A percentile compares a stretch with the other conserved stretches of the same genome.
These are phyloP conservation scores for Dallia pectoralis DNA, from an alignment of 2,797 vertebrate species.

Conservation along the genomic window DNA sequence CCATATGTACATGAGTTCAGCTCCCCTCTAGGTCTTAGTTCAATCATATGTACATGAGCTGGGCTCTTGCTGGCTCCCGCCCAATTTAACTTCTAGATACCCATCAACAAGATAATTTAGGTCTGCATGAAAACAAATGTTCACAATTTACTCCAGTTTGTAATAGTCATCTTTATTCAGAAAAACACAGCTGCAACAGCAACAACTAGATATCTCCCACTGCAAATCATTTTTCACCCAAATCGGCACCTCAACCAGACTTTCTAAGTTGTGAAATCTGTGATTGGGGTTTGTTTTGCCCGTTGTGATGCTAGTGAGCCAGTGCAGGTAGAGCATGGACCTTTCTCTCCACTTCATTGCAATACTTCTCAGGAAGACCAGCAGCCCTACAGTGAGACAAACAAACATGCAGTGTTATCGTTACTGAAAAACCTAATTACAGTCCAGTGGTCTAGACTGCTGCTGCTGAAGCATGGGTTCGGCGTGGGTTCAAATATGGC, in stretches of 20 bases:
- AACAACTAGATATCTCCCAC: background rate
- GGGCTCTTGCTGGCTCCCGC: no score
- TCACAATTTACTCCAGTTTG: background rate
- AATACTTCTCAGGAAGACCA: constrained; percentile 84
- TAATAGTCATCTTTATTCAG: constrained; percentile 26
- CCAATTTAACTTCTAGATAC: no score
- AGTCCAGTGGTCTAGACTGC: no score
- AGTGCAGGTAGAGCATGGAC: constrained; percentile 33
- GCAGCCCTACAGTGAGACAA: constrained; percentile 67
- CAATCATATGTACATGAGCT: no score
- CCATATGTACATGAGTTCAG: no score
- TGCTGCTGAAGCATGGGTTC: no score
- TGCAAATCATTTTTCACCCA: background rate
- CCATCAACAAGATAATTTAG: background rate
- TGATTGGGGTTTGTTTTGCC: background rate
- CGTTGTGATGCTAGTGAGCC: background rate
- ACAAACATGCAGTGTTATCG: background rate
- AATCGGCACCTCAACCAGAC: no score
- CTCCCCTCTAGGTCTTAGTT: no score
- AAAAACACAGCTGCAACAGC: background rate
- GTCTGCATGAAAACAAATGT: background rate
- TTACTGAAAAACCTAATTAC: no score
- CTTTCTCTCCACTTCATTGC: constrained; percentile 76
- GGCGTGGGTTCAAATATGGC: no score
- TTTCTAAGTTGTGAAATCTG: constrained; percentile 6